These are phyloP conservation scores for Phataginus tricuspis DNA, from an alignment of 2,797 vertebrate genomes.

Conservation along the genomic window DNA sequence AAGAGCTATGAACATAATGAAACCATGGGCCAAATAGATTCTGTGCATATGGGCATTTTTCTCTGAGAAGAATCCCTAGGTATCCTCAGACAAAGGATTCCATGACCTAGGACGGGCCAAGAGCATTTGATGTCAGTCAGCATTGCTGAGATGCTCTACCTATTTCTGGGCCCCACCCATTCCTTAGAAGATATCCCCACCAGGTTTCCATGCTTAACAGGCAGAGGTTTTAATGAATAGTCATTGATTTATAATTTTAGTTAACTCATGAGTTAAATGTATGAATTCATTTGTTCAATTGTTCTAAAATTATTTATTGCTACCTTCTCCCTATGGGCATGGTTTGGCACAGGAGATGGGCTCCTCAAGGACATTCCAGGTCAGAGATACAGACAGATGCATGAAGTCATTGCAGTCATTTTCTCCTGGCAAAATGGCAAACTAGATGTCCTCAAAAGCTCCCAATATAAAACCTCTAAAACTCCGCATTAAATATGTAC, in stretches of 20 bases:
- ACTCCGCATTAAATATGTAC: background rate
- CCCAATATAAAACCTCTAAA: background rate
- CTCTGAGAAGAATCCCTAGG: background rate
- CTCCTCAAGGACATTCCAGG: background rate
- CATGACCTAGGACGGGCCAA: background rate
- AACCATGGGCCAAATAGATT: background rate
- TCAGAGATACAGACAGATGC: background rate
- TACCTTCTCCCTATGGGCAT: background rate
- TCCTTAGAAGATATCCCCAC: background rate
- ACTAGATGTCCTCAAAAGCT: background rate
- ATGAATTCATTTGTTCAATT: background rate
- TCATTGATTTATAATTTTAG: constrained; percentile 9
- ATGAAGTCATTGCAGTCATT: background rate
- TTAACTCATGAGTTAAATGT: background rate
- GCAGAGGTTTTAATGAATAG: background rate
- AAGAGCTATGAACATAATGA: background rate
- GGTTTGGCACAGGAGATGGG: background rate
- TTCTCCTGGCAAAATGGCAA: background rate
- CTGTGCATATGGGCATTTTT: background rate
- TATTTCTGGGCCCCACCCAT: background rate
- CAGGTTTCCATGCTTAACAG: background rate
- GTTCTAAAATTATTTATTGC: background rate
- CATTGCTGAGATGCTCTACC: background rate
- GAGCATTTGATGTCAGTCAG: background rate
- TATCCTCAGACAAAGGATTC: background rate